Base-by-base conservation (phyloP, 2,797 vertebrate species). In the Leptodon cayanensis region DNA sequence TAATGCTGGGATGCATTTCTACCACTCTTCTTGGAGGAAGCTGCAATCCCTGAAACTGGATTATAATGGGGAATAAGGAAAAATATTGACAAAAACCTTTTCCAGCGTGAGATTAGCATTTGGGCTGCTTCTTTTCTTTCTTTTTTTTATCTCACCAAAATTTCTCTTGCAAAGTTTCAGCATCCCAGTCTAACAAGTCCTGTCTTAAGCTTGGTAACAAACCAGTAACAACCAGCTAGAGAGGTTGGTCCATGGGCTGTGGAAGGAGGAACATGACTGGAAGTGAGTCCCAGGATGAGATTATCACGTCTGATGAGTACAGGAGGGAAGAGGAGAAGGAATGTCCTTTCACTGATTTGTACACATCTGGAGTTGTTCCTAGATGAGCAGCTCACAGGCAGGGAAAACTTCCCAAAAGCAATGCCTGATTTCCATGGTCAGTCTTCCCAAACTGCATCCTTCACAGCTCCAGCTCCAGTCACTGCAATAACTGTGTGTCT, bases 231-330 rank as follows among this genome's bases (percentile, higher is more conserved):
- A 50, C 9, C 18, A 57, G 2, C 31, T 28, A 28, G 25, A 63
- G 33, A 29, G 9, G 7, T 0, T 73, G 24, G 9, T 65, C 18
- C 13, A 0, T 35, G 13, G 55, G 8, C 19, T 66, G 13, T 65
- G 35, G 46, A n/a, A 67, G 20, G 70, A 72, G 13, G 26, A 50
- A 3, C 29, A 4, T 7, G 33, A 25, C 9, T 72, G 39, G 20
- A 69, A n/a, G 10, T 19, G 17, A 46, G 15, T 28, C 24, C 24
- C 24, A 37, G 44, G 20, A 9, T 17, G 9, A 63, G 33, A 12
- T n/a, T 67, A 76, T 15, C 11, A 17, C 0, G 2, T 20, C 21
- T 52, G 46, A 29, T 33, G 14, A 42, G 35, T 28, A 42, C 12
- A 55, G 18, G 35, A 8, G 8, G 17, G 31, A 35, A 83, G 28